phyloP scores from a whole-genome alignment of 2,888 invertebrate species.

The Glaucopsyche alexis region DNA sequence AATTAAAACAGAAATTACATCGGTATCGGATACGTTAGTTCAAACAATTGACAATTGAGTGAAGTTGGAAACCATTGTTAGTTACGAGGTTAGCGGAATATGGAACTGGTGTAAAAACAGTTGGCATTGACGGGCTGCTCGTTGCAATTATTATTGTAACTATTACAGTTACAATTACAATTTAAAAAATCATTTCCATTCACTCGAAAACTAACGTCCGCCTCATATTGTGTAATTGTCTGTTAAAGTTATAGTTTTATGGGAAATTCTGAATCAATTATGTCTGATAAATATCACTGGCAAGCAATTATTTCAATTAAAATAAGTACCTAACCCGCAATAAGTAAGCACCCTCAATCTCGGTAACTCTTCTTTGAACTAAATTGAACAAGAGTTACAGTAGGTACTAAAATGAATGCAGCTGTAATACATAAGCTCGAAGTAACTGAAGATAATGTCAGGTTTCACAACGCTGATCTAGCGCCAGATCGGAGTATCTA shows the following conservation, averaged over 20 bases:
- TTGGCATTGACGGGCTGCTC: constrained; percentile 19
- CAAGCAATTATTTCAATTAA: too few species aligned
- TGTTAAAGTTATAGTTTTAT: too few species aligned
- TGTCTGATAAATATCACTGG: too few species aligned
- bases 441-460: constrained; percentile 2
- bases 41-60: constrained; percentile 25
- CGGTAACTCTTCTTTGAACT: too few species aligned
- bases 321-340: too few species aligned
- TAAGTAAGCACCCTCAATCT: too few species aligned
- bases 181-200: constrained; percentile 29
- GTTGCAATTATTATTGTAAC: neutral
- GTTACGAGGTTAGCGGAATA: constrained; percentile 34
- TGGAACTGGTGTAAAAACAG: constrained; percentile 31
- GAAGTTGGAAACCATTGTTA: constrained; percentile 30
- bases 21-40: constrained; percentile 21
- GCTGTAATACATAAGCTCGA: constrained; percentile 37
- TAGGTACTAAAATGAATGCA: neutral
- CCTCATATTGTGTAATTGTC: too few species aligned
- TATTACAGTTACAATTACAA: neutral
- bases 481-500: constrained; percentile 63
- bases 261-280: too few species aligned
- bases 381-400: too few species aligned
- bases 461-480: constrained; percentile 36
- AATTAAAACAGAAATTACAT: neutral
- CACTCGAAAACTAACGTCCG: constrained; percentile 22